Conservation (phyloP, 2,797 vertebrate genomes). For the Falco novaeseelandiae region DNA sequence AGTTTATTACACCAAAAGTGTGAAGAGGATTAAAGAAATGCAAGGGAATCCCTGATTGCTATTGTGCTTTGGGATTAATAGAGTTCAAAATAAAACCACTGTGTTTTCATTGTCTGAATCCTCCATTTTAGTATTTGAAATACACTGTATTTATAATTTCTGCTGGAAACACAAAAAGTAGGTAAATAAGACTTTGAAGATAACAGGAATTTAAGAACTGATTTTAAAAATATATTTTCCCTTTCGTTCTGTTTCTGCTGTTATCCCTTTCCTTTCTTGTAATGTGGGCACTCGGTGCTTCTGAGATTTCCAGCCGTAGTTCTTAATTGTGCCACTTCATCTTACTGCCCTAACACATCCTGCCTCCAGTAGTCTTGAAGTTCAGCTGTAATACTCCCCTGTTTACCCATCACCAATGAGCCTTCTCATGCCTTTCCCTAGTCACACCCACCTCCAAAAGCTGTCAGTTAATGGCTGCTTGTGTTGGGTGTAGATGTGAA, state of each 20-base stretch:
- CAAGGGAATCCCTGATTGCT: conserved; percentile 1
- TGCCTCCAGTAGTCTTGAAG: neutral
- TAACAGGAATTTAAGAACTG: neutral
- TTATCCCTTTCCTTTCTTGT: neutral
- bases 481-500: neutral
- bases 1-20: neutral
- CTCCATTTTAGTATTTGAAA: neutral
- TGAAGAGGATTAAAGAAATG: conserved; percentile 15
- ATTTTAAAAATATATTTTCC: too few species aligned
- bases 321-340: neutral
- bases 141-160: neutral
- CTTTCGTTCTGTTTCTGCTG: neutral
- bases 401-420: neutral
- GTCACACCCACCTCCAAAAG: neutral
- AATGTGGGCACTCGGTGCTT: neutral
- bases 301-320: neutral
- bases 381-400: neutral
- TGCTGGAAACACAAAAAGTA: neutral
- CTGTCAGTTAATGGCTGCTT: neutral
- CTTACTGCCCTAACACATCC: neutral
- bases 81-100: neutral
- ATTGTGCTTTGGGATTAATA: conserved; percentile 20
- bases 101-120: neutral
- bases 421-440: neutral
- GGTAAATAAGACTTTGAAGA: neutral